Conservation (phyloP, 1,140 invertebrate species). For the Octopus bimaculoides region DNA sequence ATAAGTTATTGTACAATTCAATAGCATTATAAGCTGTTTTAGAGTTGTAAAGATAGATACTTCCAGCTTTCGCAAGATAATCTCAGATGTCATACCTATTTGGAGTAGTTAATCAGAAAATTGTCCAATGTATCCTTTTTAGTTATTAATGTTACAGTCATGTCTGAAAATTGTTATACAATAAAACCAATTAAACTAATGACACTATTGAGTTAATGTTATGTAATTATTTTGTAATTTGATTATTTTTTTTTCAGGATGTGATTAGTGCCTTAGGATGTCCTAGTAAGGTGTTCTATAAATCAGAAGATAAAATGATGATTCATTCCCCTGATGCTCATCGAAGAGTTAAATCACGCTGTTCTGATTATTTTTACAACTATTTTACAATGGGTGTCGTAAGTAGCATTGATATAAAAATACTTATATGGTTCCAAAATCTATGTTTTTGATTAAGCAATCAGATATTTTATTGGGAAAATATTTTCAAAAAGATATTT, state of each 20-base stretch:
- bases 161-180: too few relatives aligned
- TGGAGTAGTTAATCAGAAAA: too few relatives aligned
- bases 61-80: too few relatives aligned
- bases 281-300: constrained; percentile 81
- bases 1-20: too few relatives aligned
- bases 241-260: constrained; percentile 65
- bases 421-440: neutral
- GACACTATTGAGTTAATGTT: too few relatives aligned
- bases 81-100: too few relatives aligned
- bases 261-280: constrained; percentile 77
- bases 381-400: constrained; percentile 94
- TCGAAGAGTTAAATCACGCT: constrained; percentile 71
- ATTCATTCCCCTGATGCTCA: constrained; percentile 89
- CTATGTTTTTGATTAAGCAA: neutral
- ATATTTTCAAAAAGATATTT: too few relatives aligned
- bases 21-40: too few relatives aligned
- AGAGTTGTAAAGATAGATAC: too few relatives aligned
- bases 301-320: constrained; percentile 97
- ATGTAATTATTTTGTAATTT: neutral
- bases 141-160: too few relatives aligned
- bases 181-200: too few relatives aligned
- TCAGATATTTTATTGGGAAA: neutral
- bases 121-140: too few relatives aligned
- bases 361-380: constrained; percentile 93
- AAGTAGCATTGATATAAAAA: constrained; percentile 50